Percentiles rank a stretch among this genome's conserved stretches.
These are phyloP conservation scores for Mormyrops boulengeri DNA, from an alignment of 2,797 vertebrate genomes.

Conservation along the genomic window DNA sequence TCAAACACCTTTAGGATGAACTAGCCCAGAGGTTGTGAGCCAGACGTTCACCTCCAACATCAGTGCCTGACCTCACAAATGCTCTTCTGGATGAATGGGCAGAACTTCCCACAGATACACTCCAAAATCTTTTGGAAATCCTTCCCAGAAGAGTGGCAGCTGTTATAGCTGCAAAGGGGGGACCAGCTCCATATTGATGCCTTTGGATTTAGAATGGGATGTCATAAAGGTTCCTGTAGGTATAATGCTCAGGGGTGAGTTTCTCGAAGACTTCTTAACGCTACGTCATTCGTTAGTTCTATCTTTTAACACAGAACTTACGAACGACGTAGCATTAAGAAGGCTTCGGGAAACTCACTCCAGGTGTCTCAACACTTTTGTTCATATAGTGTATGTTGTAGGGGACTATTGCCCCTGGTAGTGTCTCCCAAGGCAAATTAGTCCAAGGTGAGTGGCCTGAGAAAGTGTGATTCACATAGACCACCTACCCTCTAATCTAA, in stretches of 20 bases:
- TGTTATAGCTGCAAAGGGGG: not conserved
- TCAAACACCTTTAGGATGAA: not conserved
- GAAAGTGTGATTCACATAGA: not conserved
- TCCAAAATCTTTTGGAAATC: not conserved
- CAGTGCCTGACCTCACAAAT: not conserved
- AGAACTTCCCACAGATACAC: not conserved
- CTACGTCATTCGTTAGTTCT: too few relatives aligned
- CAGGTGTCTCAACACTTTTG: not conserved
- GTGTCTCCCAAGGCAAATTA: not conserved
- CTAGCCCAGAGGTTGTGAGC: not conserved
- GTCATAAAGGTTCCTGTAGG: not conserved
- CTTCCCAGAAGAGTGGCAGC: not conserved
- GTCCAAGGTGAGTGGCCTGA: not conserved
- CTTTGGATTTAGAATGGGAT: not conserved
- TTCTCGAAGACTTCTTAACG: too few relatives aligned
- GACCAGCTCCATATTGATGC: not conserved
- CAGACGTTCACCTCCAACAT: not conserved
- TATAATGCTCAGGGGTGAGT: not conserved
- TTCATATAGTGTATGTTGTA: not conserved
- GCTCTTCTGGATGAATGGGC: not conserved
- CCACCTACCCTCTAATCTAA: not conserved
- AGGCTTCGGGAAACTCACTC: too few relatives aligned
- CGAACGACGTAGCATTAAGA: too few relatives aligned
- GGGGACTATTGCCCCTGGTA: not conserved
- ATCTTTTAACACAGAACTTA: too few relatives aligned